Base-by-base conservation (phyloP, 2,888 invertebrate genomes). In the Galeruca laticollis region DNA sequence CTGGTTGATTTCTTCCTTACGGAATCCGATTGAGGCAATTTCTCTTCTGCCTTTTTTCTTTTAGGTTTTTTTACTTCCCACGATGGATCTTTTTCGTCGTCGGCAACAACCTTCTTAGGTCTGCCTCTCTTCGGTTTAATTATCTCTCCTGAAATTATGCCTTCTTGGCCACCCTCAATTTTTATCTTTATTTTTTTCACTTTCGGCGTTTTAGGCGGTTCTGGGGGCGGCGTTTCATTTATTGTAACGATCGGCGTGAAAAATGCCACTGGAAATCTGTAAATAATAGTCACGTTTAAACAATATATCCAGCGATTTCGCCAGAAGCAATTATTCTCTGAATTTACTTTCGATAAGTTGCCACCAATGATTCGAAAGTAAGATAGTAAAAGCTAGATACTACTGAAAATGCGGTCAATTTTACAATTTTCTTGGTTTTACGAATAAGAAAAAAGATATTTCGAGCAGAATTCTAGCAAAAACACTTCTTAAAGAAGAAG, bases 201-300 rank as follows among this genome's bases (percentile, higher is more conserved):
- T 68, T 72, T 73, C 20, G 71, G 71, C 3, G 70, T 65, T 66
- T 72, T 71, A 18, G 69, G 52, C 15, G 69, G 20, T 56, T 63
- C 26, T 33, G 72, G 63, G 1, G 71, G 69, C 11, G 76, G 74
- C 13, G 69, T 71, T 74, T 84, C 84, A 15, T 81, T 78, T 70
- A 84, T 78, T 63, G 81, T 82, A 62, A 84, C 80, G 60, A 83
- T 83, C 57, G 84, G 83, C 35, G 79, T 80, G 73, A 83, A 78
- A 69, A 78, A 79, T 56, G 82, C 81, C 75, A 78, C 75, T 21
- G 81, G 82, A 52, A 81, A 80, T 80, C 84, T 84, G 80, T 65
- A 83, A 83, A 78, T 70, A 62, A 68, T 57, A 54, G 15, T 20
- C 33, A 20, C 21, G 59, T 66, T 47, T 66, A 49, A 66, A 66